phyloP scores from a whole-genome alignment of 2,113 vertebrate genomes.

The Xerus inauris region DNA sequence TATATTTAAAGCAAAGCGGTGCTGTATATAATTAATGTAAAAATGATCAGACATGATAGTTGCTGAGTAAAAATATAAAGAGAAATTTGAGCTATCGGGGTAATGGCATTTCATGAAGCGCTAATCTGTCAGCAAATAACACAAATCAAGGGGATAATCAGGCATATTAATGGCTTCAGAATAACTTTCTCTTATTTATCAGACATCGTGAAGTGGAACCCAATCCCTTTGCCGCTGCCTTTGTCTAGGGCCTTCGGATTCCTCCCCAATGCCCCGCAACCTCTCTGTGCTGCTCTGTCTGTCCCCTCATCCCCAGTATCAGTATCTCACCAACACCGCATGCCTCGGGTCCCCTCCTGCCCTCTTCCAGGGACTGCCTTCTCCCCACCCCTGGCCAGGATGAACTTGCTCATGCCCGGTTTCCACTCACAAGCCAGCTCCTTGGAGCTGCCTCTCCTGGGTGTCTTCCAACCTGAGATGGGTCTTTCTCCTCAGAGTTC shows the following conservation, averaged over 20 bases:
- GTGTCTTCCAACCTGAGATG: neutral
- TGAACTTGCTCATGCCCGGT: neutral
- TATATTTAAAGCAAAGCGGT: constrained; percentile 72
- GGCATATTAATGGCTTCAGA: constrained; percentile 42
- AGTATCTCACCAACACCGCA: neutral
- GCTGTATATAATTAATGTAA: constrained; percentile 74
- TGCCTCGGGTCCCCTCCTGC: too few relatives aligned
- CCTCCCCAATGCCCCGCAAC: rapidly evolving
- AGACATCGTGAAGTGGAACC: neutral
- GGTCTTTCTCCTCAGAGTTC: neutral
- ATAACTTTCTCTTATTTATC: constrained; percentile 10
- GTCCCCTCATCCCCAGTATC: too few relatives aligned
- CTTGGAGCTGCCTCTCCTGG: neutral
- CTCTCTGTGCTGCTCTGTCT: neutral
- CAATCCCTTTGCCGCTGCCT: neutral
- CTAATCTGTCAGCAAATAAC: constrained; percentile 33
- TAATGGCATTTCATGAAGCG: constrained; percentile 31
- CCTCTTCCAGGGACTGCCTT: neutral
- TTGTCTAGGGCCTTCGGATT: neutral
- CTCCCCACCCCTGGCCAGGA: neutral
- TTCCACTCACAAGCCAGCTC: neutral
- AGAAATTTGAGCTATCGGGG: constrained; percentile 51
- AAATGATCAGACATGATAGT: constrained; percentile 77
- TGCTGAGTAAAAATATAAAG: constrained; percentile 63
- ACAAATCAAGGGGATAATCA: constrained; percentile 59